phyloP scores from a whole-genome alignment of 2,113 vertebrate species.

The Petroica traversi region DNA sequence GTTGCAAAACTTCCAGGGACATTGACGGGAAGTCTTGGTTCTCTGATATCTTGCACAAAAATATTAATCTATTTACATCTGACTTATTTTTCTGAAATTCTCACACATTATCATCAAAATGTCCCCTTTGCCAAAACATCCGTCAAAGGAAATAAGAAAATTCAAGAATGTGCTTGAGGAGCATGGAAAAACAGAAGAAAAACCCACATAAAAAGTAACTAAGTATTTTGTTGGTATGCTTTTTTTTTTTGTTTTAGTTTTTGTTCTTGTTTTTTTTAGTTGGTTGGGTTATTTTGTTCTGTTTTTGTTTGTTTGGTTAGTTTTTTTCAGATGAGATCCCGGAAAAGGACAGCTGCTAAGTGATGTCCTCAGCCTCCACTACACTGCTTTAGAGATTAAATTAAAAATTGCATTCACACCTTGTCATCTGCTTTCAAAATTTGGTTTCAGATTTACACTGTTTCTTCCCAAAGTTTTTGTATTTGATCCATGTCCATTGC shows the following conservation, averaged over 20 bases:
- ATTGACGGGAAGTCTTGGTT: background rate
- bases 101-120: background rate
- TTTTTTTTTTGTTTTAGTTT: too few relatives aligned
- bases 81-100: background rate
- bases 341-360: background rate
- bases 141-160: background rate
- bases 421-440: background rate
- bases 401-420: background rate
- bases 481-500: background rate
- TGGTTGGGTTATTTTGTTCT: background rate
- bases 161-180: background rate
- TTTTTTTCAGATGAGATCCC: background rate
- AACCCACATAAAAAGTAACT: background rate
- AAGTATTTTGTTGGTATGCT: background rate
- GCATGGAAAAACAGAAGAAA: background rate
- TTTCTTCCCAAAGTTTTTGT: background rate
- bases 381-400: background rate
- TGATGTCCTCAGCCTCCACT: background rate
- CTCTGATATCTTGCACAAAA: background rate
- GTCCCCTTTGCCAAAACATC: background rate
- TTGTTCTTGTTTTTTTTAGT: too few relatives aligned
- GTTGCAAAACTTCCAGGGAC: background rate
- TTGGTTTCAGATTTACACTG: background rate
- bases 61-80: background rate
- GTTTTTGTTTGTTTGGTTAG: background rate